Evolutionary conservation across 2,888 invertebrate genomes (phyloP).

Genomic region (Poecilus cupreus): DNA sequence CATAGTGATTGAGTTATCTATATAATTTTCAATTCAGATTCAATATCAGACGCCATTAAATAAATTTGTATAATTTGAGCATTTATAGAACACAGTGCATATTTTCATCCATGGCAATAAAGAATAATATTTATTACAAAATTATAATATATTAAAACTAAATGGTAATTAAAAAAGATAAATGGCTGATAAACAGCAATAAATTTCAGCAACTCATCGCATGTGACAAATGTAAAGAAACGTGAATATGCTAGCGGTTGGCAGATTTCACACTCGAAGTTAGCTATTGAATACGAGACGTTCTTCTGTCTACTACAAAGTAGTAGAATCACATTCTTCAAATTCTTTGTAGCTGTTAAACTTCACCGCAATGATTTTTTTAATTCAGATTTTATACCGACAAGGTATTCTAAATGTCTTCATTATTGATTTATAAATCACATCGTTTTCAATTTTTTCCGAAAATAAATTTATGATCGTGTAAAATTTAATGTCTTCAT

Average conservation of each 20-base stretch:
- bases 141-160: conserved; percentile 38
- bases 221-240: conserved; percentile 12
- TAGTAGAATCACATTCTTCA: conserved; percentile 31
- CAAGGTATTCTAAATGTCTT: conserved; percentile 45
- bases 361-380: conserved; percentile 23
- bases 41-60: not conserved
- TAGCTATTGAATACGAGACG: not conserved
- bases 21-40: not conserved
- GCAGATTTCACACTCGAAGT: conserved; percentile 18
- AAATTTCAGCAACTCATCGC: conserved; percentile 20
- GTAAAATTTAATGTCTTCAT: too few relatives aligned
- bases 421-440: conserved; percentile 38
- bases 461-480: not conserved
- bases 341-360: conserved; percentile 34
- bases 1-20: too few relatives aligned
- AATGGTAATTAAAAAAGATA: conserved; percentile 46
- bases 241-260: not conserved
- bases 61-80: too few relatives aligned
- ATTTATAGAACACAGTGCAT: not conserved
- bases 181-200: conserved; percentile 26
- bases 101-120: not conserved
- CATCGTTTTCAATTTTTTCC: not conserved
- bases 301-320: conserved; percentile 15
- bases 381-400: conserved; percentile 49
- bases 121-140: conserved; percentile 38